Percentiles rank a stretch among this genome's conserved stretches.
Conservation (phyloP, 2,113 vertebrate genomes). For the Neotoma lepida region DNA sequence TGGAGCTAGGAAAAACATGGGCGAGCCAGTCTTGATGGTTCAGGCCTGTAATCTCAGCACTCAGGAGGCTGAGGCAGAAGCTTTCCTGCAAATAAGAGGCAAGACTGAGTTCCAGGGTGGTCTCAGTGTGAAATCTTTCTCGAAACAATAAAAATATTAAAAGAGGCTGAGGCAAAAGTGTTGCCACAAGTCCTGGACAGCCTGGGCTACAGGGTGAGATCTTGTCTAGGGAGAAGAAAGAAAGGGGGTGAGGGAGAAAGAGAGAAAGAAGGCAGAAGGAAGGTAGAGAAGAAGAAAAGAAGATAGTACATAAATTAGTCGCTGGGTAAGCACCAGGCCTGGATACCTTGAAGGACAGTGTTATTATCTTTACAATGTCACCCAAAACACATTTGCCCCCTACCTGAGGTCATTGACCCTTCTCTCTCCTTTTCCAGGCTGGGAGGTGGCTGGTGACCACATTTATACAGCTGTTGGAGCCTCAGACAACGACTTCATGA, state of each 20-base stretch:
- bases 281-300: background rate
- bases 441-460: slow-evolving; percentile 97
- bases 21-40: no score
- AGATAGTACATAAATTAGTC: background rate
- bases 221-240: background rate
- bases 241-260: background rate
- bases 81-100: background rate
- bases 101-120: background rate
- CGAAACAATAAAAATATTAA: background rate
- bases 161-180: background rate
- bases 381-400: background rate
- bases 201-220: background rate
- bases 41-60: background rate
- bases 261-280: background rate
- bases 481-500: slow-evolving; percentile 93
- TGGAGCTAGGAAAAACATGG: background rate
- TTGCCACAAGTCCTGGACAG: background rate
- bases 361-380: background rate
- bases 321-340: background rate
- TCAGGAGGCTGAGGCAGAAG: background rate
- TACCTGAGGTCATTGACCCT: background rate
- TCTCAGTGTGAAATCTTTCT: background rate
- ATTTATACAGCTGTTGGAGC: slow-evolving; percentile 92
- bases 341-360: background rate
- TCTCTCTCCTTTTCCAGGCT: slow-evolving; percentile 85